Percentiles rank a stretch among this genome's conserved stretches.
Conservation (phyloP, 2,888 invertebrate species). For the Drosophila quinaria region DNA sequence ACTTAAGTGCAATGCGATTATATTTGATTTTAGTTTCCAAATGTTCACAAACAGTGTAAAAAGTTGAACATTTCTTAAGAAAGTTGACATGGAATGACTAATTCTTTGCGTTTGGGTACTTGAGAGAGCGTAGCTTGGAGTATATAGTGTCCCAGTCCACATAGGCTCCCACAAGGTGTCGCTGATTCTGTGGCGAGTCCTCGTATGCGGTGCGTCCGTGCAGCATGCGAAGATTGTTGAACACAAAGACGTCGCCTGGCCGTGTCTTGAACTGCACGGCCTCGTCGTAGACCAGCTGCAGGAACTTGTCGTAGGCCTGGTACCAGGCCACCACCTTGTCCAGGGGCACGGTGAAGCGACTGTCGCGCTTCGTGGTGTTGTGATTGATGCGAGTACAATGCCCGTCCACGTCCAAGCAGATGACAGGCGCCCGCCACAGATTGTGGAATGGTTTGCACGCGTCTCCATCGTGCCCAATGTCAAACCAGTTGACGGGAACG, state of each 20-base stretch:
- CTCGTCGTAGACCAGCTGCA: constrained; percentile 88
- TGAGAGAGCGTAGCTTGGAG: constrained; percentile 86
- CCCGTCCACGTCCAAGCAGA: constrained; percentile 86
- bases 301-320: constrained; percentile 88
- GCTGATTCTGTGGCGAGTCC: constrained; percentile 86
- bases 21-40: not conserved
- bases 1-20: not conserved
- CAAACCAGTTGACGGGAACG: constrained; percentile 90
- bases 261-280: constrained; percentile 88
- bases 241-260: constrained; percentile 89
- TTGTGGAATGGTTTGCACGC: constrained; percentile 88
- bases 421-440: constrained; percentile 88
- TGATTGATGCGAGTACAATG: constrained; percentile 89
- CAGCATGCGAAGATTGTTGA: constrained; percentile 90
- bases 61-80: not conserved
- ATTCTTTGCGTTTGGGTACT: constrained; percentile 50
- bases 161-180: constrained; percentile 90
- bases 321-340: constrained; percentile 89
- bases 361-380: constrained; percentile 91
- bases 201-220: constrained; percentile 90
- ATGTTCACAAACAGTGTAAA: not conserved
- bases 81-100: constrained; percentile 21
- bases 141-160: constrained; percentile 92
- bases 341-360: constrained; percentile 88
- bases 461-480: constrained; percentile 88